Base-by-base conservation (phyloP, 1,140 invertebrate genomes). In the Mizuhopecten yessoensis region DNA sequence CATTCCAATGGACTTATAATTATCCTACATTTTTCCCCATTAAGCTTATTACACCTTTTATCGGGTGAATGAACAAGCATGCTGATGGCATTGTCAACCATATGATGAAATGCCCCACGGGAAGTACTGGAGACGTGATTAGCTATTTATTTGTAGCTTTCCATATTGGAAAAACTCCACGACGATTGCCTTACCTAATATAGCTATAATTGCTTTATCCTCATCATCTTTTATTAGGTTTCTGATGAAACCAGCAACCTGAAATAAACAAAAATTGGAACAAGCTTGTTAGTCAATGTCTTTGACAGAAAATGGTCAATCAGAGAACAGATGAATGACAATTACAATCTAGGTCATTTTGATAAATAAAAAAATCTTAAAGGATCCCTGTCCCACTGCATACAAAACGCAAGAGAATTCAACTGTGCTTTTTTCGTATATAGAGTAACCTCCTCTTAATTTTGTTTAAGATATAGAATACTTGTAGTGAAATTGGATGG, bases 161-260 rank as follows among this genome's bases (percentile, higher is more conserved):
- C 57, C n/a, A 75, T 75, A 75, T 29, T 75, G 57, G 57, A n/a
- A 75, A 39, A 75, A 75, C 23, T 75, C 0, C 23, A 49, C 57
- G 29, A n/a, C 29, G 17, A 75, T 75, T 75, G 57, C n/a, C 57
- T 75, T 29, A 75, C 57, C 57, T 75, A 75, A 75, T 29, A 75
- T 75, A 75, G 57, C 57, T 75, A 75, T 75, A 29, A 75, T 75
- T 75, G 57, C 57, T 75, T 75, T 75, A 29, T 75, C 57, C n/a
- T 75, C 57, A 75, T 75, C 57, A 75, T 75, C 57, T 75, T 75
- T 75, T 75, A 75, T 75, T n/a, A 75, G 57, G 29, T 75, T 75
- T 75, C n/a, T 75, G n/a, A 75, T 75, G n/a, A 75, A 75, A 75
- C 57, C 57, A 29, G 57, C 57, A 75, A 75, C 57, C 57, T 75